These are phyloP conservation scores for Hydrotaea diabolus DNA, from an alignment of 2,888 invertebrate genomes.

Conservation along the genomic window DNA sequence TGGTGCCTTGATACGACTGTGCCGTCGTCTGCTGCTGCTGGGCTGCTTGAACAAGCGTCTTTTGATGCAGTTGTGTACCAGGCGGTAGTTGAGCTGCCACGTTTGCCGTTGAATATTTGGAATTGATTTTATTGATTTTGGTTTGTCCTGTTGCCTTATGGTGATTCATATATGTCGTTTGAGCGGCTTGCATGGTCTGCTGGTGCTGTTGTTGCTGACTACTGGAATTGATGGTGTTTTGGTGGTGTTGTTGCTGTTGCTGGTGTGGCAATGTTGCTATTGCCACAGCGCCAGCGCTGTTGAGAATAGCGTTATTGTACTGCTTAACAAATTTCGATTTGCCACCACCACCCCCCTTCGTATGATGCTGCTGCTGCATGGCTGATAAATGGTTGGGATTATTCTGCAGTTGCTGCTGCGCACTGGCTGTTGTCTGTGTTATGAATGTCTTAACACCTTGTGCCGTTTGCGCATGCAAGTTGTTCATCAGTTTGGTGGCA, in stretches of 20 bases:
- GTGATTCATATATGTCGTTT: slow-evolving; percentile 71
- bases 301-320: slow-evolving; percentile 73
- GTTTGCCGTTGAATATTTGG: slow-evolving; percentile 70
- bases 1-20: slow-evolving; percentile 14
- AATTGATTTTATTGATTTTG: slow-evolving; percentile 74
- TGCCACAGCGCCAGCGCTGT: slow-evolving; percentile 71
- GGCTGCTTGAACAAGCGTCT: slow-evolving; percentile 64
- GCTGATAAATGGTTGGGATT: slow-evolving; percentile 68
- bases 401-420: slow-evolving; percentile 73
- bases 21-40: slow-evolving; percentile 53
- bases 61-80: slow-evolving; percentile 78
- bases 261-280: slow-evolving; percentile 73
- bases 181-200: slow-evolving; percentile 53
- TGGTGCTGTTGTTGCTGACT: slow-evolving; percentile 62
- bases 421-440: slow-evolving; percentile 69
- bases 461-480: slow-evolving; percentile 71
- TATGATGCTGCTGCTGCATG: slow-evolving; percentile 56
- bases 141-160: slow-evolving; percentile 70
- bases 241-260: slow-evolving; percentile 70
- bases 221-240: slow-evolving; percentile 54
- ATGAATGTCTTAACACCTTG: slow-evolving; percentile 71
- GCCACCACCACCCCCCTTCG: slow-evolving; percentile 55
- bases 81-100: slow-evolving; percentile 75
- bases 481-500: slow-evolving; percentile 69
- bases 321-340: slow-evolving; percentile 79